Conservation (phyloP, 2,113 vertebrate genomes). For the Romanogobio albipinnatus region DNA sequence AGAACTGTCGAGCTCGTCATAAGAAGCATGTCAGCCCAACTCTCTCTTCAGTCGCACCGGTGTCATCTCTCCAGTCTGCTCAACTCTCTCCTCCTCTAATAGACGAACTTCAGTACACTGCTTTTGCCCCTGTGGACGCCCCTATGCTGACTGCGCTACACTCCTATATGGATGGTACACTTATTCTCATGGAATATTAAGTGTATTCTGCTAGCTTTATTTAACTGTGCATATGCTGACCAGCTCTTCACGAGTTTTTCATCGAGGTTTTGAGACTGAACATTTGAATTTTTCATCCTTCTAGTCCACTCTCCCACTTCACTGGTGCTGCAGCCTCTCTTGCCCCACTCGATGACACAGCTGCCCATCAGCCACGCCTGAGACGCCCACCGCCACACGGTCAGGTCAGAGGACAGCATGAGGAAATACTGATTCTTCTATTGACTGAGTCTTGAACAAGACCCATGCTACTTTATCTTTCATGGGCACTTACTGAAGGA, state of each 20-base stretch:
- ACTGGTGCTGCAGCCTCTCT: slow-evolving; percentile 74
- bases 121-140: slow-evolving; percentile 86
- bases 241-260: not conserved
- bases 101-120: slow-evolving; percentile 91
- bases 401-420: slow-evolving; percentile 42
- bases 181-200: slow-evolving; percentile 33
- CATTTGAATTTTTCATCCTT: not conserved
- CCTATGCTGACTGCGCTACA: slow-evolving; percentile 88
- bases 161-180: slow-evolving; percentile 94
- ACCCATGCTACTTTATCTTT: slow-evolving; percentile 27
- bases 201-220: not conserved
- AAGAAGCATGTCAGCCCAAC: slow-evolving; percentile 93
- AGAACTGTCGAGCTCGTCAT: slow-evolving; percentile 96
- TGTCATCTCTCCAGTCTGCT: slow-evolving; percentile 80
- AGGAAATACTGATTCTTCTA: slow-evolving; percentile 22
- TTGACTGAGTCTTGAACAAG: slow-evolving; percentile 39
- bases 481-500: slow-evolving; percentile 48
- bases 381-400: slow-evolving; percentile 41
- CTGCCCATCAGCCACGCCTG: slow-evolving; percentile 73
- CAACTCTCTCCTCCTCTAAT: slow-evolving; percentile 87
- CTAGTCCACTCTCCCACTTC: slow-evolving; percentile 71
- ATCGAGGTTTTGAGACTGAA: not conserved
- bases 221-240: not conserved
- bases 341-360: slow-evolving; percentile 72
- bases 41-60: slow-evolving; percentile 77